A percentile compares a stretch with the other conserved stretches of the same genome.
These are phyloP conservation scores for Gavialis gangeticus DNA, from an alignment of 2,113 vertebrate species.

Conservation along the genomic window DNA sequence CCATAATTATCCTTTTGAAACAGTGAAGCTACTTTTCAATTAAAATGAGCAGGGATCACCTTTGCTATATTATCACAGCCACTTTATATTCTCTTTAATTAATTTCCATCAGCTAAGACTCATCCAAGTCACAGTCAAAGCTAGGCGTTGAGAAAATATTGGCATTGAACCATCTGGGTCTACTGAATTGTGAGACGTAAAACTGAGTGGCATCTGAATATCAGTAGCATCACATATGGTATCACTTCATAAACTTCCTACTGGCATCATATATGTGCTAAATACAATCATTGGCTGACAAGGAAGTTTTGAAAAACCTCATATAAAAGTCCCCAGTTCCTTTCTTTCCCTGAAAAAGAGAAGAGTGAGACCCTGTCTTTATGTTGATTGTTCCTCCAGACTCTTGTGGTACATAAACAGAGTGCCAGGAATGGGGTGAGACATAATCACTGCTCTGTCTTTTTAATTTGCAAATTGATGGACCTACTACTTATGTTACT, in stretches of 20 bases:
- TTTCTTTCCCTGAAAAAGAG: neutral
- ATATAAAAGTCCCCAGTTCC: neutral
- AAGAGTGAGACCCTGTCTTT: neutral
- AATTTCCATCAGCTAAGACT: neutral
- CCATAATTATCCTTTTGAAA: neutral
- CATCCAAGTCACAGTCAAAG: neutral
- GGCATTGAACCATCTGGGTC: slow-evolving; percentile 21
- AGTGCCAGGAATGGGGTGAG: neutral
- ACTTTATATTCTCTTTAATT: neutral
- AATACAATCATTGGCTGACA: slow-evolving; percentile 6
- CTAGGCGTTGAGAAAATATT: slow-evolving; percentile 11
- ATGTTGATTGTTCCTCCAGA: neutral
- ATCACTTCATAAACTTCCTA: slow-evolving; percentile 14
- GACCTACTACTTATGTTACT: neutral
- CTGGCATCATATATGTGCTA: neutral
- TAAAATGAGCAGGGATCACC: neutral
- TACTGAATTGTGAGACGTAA: slow-evolving; percentile 5
- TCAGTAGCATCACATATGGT: neutral
- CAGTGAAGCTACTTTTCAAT: neutral
- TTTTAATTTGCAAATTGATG: neutral
- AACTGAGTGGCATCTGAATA: neutral
- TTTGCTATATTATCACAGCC: neutral
- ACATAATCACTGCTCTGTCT: neutral
- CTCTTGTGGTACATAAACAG: neutral
- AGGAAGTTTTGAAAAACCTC: slow-evolving; percentile 20